A percentile compares a stretch with the other conserved stretches of the same genome.
Conservation (phyloP, 2,888 invertebrate genomes). For the Acanthococcus lagerstroemiae region DNA sequence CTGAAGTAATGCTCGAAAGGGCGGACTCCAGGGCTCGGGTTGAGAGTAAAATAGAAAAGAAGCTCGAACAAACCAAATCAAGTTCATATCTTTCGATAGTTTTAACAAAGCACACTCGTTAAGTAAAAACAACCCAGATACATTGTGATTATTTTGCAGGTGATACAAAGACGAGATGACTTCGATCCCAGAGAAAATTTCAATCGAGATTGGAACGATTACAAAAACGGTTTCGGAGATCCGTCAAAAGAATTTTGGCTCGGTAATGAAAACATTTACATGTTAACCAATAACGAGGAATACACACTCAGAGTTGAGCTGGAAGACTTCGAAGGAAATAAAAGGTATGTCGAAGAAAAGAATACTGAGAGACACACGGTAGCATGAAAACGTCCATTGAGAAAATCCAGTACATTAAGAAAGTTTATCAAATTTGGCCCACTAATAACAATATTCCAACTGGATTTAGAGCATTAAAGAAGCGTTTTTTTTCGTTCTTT, state of each 20-base stretch:
- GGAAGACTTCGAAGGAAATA: constrained; percentile 87
- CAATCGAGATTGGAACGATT: constrained; percentile 84
- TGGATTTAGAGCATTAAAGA: too few species aligned
- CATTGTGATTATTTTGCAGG: constrained; percentile 51
- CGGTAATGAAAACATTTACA: constrained; percentile 86
- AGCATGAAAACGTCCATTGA: too few species aligned
- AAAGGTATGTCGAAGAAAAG: constrained; percentile 51
- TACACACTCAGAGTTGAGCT: constrained; percentile 76
- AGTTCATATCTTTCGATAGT: too few species aligned
- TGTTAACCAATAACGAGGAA: constrained; percentile 85
- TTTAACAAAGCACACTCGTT: too few species aligned
- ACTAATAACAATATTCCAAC: neutral
- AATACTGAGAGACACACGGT: neutral
- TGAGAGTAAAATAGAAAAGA: too few species aligned
- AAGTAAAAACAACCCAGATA: too few species aligned
- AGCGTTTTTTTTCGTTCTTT: too few species aligned
- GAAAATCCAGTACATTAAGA: neutral
- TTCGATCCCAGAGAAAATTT: constrained; percentile 81
- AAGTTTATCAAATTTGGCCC: neutral
- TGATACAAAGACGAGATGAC: constrained; percentile 78
- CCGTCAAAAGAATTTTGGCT: constrained; percentile 84
- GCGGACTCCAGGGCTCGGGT: too few species aligned
- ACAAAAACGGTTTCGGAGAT: constrained; percentile 87
- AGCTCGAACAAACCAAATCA: too few species aligned
- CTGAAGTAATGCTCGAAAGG: too few species aligned